A percentile compares a stretch with the other conserved stretches of the same genome.
phyloP scores from a whole-genome alignment of 2,888 invertebrate genomes.

The Ecdyonurus torrentis region DNA sequence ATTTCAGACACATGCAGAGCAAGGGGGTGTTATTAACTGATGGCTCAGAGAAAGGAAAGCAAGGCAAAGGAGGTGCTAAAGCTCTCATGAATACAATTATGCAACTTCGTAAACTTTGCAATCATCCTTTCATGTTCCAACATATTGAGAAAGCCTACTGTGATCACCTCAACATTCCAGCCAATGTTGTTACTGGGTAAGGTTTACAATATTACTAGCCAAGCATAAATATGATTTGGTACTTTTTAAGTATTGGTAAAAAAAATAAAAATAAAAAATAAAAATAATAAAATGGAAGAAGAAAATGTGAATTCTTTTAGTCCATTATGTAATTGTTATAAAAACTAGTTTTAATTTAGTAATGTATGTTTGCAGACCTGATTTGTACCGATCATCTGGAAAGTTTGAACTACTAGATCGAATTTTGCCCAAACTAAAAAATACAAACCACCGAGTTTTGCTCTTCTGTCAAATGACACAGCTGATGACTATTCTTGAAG shows the following conservation, averaged over 20 bases:
- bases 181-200: constrained; percentile 14
- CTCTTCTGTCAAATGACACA: constrained; percentile 50
- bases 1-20: constrained; percentile 35
- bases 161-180: constrained; percentile 21
- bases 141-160: constrained; percentile 39
- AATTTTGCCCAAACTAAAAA: constrained; percentile 40
- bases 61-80: constrained; percentile 32
- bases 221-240: too few relatives aligned
- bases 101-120: constrained; percentile 45
- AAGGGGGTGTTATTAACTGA: constrained; percentile 38
- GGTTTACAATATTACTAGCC: too few relatives aligned
- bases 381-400: constrained; percentile 38
- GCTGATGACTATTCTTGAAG: constrained; percentile 43
- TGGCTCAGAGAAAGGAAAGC: constrained; percentile 35
- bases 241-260: too few relatives aligned
- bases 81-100: constrained; percentile 46
- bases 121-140: constrained; percentile 48
- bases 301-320: too few relatives aligned
- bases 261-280: too few relatives aligned
- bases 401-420: constrained; percentile 46
- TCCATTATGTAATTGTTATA: too few relatives aligned
- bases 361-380: constrained; percentile 22
- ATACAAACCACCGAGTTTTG: constrained; percentile 35
- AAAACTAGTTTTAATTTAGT: too few relatives aligned
- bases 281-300: too few relatives aligned